These are phyloP conservation scores for Sakesphorus luctuosus DNA, from an alignment of 2,113 vertebrate genomes.

Conservation along the genomic window DNA sequence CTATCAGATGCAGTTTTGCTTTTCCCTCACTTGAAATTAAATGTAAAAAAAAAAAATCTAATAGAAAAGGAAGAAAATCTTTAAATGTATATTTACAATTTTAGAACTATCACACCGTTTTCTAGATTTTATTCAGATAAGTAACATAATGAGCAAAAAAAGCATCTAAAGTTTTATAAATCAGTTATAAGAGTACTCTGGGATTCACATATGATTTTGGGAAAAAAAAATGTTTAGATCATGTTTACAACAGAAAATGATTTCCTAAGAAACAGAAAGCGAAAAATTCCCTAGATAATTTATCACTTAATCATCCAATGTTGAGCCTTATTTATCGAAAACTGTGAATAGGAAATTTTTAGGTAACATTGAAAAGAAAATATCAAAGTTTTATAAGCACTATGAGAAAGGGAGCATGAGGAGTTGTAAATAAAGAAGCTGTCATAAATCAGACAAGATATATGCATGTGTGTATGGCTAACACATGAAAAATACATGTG, in stretches of 20 bases:
- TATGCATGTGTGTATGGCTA: neutral
- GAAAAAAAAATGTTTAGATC: neutral
- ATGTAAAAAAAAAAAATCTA: neutral
- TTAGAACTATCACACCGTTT: neutral
- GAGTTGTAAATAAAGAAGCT: neutral
- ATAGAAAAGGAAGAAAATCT: neutral
- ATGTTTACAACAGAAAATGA: neutral
- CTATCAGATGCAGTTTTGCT: neutral
- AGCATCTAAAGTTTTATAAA: neutral
- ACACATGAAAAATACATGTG: neutral
- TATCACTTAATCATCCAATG: neutral
- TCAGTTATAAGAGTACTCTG: neutral
- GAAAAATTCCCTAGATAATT: neutral
- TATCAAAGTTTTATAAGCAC: neutral
- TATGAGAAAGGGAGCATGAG: neutral
- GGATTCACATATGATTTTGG: neutral
- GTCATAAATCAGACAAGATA: neutral
- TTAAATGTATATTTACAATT: neutral
- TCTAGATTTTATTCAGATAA: neutral
- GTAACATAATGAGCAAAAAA: neutral
- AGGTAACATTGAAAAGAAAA: neutral
- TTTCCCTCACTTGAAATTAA: neutral
- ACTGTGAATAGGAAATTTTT: neutral
- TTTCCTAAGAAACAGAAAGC: neutral
- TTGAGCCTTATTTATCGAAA: neutral